Evolutionary conservation across 1,140 invertebrate species (phyloP).

Genomic region (Polyergus mexicanus): DNA sequence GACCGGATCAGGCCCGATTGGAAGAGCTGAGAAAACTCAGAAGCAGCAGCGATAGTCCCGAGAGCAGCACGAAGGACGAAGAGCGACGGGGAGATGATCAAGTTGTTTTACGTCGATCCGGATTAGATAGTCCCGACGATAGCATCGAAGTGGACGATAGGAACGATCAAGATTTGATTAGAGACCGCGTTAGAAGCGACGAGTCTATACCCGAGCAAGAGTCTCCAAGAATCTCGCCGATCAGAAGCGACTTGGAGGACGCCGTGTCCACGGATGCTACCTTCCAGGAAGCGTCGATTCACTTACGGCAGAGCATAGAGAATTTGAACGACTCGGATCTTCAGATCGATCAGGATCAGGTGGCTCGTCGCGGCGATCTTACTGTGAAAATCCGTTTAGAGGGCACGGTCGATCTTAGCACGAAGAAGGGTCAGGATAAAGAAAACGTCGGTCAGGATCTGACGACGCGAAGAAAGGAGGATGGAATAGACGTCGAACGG

Average conservation of each 20-base stretch:
- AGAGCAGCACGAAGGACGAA: slow-evolving; percentile 79
- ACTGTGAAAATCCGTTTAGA: slow-evolving; percentile 83
- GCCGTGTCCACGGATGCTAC: slow-evolving; percentile 69
- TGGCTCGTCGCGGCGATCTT: slow-evolving; percentile 70
- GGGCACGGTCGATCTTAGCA: slow-evolving; percentile 83
- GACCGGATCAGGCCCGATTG: slow-evolving; percentile 81
- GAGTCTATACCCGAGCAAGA: slow-evolving; percentile 81
- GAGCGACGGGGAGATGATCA: slow-evolving; percentile 69
- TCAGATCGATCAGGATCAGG: slow-evolving; percentile 73
- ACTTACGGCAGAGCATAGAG: slow-evolving; percentile 80
- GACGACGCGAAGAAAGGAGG: slow-evolving; percentile 82
- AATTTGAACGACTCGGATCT: slow-evolving; percentile 82
- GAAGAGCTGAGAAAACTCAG: slow-evolving; percentile 82
- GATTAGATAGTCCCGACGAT: slow-evolving; percentile 82
- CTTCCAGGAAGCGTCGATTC: slow-evolving; percentile 76
- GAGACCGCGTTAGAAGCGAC: slow-evolving; percentile 79
- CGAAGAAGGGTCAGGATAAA: slow-evolving; percentile 82
- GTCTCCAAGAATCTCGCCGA: slow-evolving; percentile 78
- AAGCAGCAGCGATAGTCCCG: slow-evolving; percentile 78
- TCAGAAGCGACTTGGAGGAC: slow-evolving; percentile 79
- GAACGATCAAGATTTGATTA: slow-evolving; percentile 79
- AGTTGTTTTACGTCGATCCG: slow-evolving; percentile 68
- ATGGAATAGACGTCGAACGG: slow-evolving; percentile 77
- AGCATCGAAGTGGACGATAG: slow-evolving; percentile 85
- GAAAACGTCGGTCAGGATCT: slow-evolving; percentile 85